phyloP scores from a whole-genome alignment of 2,888 invertebrate species.

The Sipha maydis region DNA sequence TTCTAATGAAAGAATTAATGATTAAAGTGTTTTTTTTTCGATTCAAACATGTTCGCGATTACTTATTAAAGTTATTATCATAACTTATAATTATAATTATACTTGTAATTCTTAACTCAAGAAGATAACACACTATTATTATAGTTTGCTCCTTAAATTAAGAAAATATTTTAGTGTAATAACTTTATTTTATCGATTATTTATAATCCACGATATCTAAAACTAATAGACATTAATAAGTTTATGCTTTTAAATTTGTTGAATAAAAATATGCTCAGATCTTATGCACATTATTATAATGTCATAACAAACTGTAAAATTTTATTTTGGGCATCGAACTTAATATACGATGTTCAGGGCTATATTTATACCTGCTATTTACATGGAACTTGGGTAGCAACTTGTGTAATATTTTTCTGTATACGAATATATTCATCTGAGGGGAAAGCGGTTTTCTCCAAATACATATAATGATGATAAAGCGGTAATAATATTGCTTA shows the following conservation, averaged over 20 bases:
- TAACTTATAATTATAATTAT: too few relatives aligned
- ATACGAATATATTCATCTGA: neutral
- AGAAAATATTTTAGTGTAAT: neutral
- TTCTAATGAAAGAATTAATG: too few relatives aligned
- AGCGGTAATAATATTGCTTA: constrained; percentile 35
- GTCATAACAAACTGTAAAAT: neutral
- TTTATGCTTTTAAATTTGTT: neutral
- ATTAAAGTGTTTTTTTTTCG: too few relatives aligned
- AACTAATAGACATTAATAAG: neutral
- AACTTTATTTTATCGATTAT: neutral
- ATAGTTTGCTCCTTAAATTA: neutral
- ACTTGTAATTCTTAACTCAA: neutral
- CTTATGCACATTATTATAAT: neutral
- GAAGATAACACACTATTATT: neutral
- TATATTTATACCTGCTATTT: neutral
- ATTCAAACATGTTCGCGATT: neutral
- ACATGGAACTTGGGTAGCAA: neutral
- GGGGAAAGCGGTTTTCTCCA: constrained; percentile 57
- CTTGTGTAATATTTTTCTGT: constrained; percentile 7
- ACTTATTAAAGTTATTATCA: neutral
- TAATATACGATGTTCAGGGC: neutral
- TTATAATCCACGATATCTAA: neutral
- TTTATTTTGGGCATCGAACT: neutral
- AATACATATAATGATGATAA: constrained; percentile 32
- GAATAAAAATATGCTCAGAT: neutral